These are phyloP conservation scores for Vulpes ferrilata DNA, from an alignment of 2,113 vertebrate genomes.

Conservation along the genomic window DNA sequence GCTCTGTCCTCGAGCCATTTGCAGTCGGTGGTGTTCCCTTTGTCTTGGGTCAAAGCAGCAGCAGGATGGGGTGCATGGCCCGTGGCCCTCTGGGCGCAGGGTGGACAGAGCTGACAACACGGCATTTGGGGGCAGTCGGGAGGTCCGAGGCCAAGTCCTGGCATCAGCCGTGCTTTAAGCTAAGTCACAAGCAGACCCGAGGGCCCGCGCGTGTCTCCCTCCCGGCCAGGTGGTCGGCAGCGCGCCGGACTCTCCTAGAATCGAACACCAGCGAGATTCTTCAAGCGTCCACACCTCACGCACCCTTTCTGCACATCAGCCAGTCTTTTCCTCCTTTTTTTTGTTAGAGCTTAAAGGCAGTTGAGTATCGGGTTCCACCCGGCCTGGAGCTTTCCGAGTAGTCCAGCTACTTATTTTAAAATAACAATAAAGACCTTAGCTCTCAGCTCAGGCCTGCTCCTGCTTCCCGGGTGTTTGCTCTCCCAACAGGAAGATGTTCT, in stretches of 20 bases:
- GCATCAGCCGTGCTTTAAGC: not conserved
- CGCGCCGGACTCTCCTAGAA: fast-evolving
- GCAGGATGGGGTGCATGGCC: too few relatives aligned
- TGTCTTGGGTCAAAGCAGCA: not conserved
- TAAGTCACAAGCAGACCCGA: not conserved
- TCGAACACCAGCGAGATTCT: not conserved
- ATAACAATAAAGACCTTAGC: fast-evolving
- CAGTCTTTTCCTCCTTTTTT: not conserved
- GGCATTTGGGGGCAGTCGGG: not conserved
- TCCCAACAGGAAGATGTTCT: not conserved
- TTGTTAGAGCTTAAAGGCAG: not conserved
- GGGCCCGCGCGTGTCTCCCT: not conserved
- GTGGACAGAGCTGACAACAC: too few relatives aligned
- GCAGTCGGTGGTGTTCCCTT: fast-evolving
- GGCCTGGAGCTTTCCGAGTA: fast-evolving
- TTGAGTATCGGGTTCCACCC: fast-evolving
- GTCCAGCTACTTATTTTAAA: not conserved
- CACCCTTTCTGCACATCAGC: fast-evolving
- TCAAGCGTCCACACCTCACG: not conserved
- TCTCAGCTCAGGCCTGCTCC: not conserved
- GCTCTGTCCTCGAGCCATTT: not conserved
- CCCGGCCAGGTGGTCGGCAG: fast-evolving
- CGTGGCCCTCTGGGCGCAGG: not conserved
- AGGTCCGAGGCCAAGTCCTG: not conserved
- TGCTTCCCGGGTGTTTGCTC: conserved; percentile 56